Conservation (phyloP, 2,113 vertebrate genomes). For the Hystrix cristata region DNA sequence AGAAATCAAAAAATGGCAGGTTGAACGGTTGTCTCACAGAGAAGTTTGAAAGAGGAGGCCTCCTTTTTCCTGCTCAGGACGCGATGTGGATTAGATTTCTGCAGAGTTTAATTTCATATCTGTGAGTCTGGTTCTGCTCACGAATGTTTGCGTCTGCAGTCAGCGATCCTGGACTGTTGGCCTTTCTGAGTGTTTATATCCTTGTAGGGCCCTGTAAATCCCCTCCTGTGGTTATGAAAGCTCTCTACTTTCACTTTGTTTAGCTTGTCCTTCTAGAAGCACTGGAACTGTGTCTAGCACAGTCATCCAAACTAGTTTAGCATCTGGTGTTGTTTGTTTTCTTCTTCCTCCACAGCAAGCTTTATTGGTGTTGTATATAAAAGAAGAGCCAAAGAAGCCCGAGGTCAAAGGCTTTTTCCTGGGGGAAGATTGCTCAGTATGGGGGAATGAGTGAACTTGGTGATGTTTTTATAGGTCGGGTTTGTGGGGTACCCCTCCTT, state of each 20-base stretch:
- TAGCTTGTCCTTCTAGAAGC: not conserved
- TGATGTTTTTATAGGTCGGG: not conserved
- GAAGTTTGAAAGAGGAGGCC: not conserved
- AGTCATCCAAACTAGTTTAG: not conserved
- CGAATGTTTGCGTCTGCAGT: not conserved
- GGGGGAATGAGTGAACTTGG: not conserved
- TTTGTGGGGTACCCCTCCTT: not conserved
- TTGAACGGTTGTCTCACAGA: not conserved
- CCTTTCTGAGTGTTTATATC: not conserved
- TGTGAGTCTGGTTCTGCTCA: not conserved
- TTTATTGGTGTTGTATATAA: not conserved
- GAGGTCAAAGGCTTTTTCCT: not conserved
- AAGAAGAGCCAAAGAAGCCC: not conserved
- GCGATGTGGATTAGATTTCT: not conserved
- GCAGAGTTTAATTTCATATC: fast-evolving
- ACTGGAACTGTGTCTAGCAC: fast-evolving
- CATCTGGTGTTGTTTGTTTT: not conserved
- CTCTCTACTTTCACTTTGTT: not conserved
- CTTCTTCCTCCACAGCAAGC: not conserved
- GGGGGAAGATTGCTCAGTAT: not conserved
- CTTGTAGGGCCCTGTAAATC: not conserved
- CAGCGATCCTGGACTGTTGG: not conserved
- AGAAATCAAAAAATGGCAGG: not conserved
- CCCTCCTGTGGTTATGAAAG: not conserved
- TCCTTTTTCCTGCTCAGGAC: not conserved